Conservation (phyloP, 2,797 vertebrate genomes). For the Cryptoprocta ferox region DNA sequence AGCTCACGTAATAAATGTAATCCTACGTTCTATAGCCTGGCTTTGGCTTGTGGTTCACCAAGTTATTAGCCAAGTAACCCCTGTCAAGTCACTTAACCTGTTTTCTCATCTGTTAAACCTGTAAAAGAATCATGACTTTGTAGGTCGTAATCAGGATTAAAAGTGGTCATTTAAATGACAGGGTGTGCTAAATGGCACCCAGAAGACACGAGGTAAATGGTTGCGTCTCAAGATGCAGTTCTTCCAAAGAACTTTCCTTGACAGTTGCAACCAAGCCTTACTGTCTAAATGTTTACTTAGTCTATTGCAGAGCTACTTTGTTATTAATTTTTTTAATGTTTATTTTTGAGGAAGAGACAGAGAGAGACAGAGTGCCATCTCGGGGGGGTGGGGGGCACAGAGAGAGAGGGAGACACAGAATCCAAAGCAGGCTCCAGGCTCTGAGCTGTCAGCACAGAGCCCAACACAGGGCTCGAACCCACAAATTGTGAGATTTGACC, state of each 20-base stretch:
- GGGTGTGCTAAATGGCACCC: neutral
- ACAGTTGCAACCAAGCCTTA: neutral
- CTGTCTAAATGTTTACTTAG: neutral
- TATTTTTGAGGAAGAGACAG: too few species aligned
- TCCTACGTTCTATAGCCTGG: neutral
- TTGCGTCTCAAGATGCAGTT: neutral
- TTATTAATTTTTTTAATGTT: too few species aligned
- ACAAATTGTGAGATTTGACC: too few species aligned
- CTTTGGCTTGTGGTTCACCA: neutral
- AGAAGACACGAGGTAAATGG: neutral
- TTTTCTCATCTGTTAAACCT: neutral
- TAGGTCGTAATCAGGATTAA: neutral
- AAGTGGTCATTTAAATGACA: neutral
- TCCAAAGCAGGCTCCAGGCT: too few species aligned
- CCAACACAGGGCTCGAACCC: too few species aligned
- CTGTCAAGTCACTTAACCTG: neutral
- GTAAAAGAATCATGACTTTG: neutral
- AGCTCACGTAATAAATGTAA: rapidly evolving
- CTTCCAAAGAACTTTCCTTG: neutral
- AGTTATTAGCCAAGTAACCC: neutral
- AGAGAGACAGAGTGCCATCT: too few species aligned
- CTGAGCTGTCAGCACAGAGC: too few species aligned
- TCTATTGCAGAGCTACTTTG: neutral
- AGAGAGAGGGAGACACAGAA: too few species aligned
- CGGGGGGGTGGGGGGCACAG: too few species aligned